phyloP scores from a whole-genome alignment of 2,113 vertebrate genomes.

The Ciconia stormi region DNA sequence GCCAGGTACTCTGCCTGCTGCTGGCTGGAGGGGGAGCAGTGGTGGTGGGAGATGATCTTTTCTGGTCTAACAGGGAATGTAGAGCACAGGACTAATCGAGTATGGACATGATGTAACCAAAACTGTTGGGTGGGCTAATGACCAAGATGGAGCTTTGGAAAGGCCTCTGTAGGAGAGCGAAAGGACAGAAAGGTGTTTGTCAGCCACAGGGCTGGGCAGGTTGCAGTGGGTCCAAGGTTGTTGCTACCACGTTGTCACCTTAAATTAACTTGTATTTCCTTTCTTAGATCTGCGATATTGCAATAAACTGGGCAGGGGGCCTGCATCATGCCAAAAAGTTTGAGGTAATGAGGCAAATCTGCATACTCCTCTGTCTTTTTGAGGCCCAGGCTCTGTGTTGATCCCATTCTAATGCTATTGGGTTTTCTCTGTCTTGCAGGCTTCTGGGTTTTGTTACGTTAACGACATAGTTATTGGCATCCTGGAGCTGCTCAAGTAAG shows the following conservation, averaged over 20 bases:
- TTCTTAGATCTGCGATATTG: conserved; percentile 94
- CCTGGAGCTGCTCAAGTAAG: conserved; percentile 97
- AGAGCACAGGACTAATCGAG: background rate
- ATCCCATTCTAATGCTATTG: background rate
- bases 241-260: background rate
- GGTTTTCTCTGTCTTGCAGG: conserved; percentile 73
- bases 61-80: background rate
- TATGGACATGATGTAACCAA: background rate
- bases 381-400: background rate
- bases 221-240: background rate
- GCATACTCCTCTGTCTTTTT: background rate
- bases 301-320: conserved; percentile 98
- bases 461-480: conserved; percentile 99
- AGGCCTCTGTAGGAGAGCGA: background rate
- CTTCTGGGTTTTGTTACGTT: conserved; percentile 97
- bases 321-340: conserved; percentile 98
- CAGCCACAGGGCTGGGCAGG: background rate
- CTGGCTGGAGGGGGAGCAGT: background rate
- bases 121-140: background rate
- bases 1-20: background rate
- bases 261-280: background rate
- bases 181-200: background rate
- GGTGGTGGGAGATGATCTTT: background rate
- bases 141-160: background rate
- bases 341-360: conserved; percentile 82